These are phyloP conservation scores for Lepilemur ruficaudatus DNA, from an alignment of 2,797 vertebrate species.

Conservation along the genomic window DNA sequence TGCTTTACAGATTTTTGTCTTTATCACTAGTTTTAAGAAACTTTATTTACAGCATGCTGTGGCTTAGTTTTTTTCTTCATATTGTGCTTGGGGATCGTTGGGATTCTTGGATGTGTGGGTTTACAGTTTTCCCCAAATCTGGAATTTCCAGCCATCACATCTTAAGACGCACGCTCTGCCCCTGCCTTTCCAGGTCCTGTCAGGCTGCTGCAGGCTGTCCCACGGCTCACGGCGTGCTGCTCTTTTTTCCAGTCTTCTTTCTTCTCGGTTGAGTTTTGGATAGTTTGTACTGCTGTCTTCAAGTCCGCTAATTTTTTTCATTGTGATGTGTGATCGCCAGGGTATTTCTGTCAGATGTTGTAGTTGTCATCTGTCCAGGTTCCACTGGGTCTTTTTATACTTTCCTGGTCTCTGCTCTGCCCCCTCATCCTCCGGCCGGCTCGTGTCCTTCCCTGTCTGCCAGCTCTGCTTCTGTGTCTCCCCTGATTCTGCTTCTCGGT, in stretches of 20 bases:
- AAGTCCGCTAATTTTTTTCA: fast-evolving
- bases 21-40: not conserved
- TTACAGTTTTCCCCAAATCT: not conserved
- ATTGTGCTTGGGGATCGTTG: not conserved
- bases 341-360: not conserved
- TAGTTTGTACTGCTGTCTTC: not conserved
- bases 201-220: too few relatives aligned
- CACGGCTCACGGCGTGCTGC: fast-evolving
- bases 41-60: not conserved
- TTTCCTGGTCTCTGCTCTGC: not conserved
- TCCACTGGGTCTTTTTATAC: not conserved
- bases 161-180: not conserved
- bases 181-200: fast-evolving
- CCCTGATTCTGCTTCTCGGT: too few relatives aligned
- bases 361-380: too few relatives aligned
- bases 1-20: not conserved
- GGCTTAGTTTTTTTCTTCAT: not conserved
- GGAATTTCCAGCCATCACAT: too few relatives aligned
- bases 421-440: too few relatives aligned
- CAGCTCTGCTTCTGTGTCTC: too few relatives aligned
- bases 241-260: too few relatives aligned
- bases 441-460: not conserved
- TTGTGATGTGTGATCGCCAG: fast-evolving
- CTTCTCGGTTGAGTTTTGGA: not conserved
- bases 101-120: not conserved